Conservation (phyloP, 2,113 vertebrate species). For the Otis tarda region DNA sequence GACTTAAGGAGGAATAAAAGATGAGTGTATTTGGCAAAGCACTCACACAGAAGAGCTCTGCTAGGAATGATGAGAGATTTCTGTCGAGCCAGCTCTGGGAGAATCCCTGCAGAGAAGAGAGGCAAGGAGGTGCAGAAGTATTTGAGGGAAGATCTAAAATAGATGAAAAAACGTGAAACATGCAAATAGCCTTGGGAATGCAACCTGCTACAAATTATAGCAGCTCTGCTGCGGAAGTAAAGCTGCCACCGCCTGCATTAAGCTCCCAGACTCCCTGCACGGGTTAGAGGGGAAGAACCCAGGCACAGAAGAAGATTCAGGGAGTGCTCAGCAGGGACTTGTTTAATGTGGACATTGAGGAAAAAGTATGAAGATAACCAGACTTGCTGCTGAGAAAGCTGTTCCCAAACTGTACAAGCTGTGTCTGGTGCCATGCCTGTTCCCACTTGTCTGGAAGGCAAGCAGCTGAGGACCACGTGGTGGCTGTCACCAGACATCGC, state of each 20-base stretch:
- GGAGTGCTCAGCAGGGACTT: background rate
- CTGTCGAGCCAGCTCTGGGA: background rate
- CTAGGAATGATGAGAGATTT: background rate
- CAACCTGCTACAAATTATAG: background rate
- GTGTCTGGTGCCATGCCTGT: background rate
- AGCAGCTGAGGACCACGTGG: accelerated
- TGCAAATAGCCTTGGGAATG: background rate
- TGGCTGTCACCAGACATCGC: background rate
- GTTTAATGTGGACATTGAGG: background rate
- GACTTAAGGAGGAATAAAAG: background rate
- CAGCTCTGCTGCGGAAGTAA: background rate
- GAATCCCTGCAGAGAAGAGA: constrained; percentile 31
- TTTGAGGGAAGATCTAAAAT: constrained; percentile 23
- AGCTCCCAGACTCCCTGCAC: background rate
- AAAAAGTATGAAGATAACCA: background rate
- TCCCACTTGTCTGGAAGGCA: background rate
- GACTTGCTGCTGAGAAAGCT: background rate
- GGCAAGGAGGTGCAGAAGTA: background rate
- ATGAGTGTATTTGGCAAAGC: background rate
- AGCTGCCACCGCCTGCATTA: background rate
- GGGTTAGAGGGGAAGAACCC: background rate
- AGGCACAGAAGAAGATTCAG: background rate
- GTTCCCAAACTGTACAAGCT: background rate
- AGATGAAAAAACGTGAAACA: background rate
- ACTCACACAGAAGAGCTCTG: background rate